Evolutionary conservation across 2,888 invertebrate species (phyloP).

Genomic region (Aspidapion aeneum): DNA sequence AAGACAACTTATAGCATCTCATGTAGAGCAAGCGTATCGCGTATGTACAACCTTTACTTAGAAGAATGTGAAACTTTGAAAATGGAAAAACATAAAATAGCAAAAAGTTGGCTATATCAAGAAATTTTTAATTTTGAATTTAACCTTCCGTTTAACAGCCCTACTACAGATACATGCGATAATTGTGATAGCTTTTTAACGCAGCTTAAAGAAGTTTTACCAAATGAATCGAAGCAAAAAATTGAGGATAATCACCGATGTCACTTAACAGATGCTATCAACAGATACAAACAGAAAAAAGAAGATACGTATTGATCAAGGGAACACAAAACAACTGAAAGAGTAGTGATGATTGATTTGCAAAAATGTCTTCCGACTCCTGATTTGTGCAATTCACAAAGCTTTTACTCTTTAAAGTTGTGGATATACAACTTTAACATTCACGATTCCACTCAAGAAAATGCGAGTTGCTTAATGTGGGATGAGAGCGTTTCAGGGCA

Average conservation of each 20-base stretch:
- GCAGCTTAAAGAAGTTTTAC: not conserved
- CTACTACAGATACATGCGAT: not conserved
- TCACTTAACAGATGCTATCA: not conserved
- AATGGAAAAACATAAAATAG: conserved; percentile 11
- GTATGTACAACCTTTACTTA: conserved; percentile 20
- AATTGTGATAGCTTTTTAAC: not conserved
- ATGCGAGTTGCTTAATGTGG: too few species aligned
- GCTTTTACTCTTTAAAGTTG: too few species aligned
- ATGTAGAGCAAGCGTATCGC: conserved; percentile 6
- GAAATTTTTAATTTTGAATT: conserved; percentile 21
- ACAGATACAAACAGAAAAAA: not conserved
- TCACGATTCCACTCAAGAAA: too few species aligned
- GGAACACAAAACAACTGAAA: too few species aligned
- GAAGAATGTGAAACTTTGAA: too few species aligned
- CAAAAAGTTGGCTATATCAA: conserved; percentile 22
- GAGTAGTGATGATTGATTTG: too few species aligned
- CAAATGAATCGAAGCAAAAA: not conserved
- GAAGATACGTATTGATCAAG: not conserved
- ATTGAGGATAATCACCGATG: not conserved
- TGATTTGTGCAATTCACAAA: too few species aligned
- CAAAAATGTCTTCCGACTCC: too few species aligned
- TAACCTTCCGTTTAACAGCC: conserved; percentile 17
- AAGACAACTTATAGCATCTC: not conserved
- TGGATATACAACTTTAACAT: too few species aligned
- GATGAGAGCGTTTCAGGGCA: too few species aligned